Conservation (phyloP, 2,888 invertebrate genomes). For the Phyllotreta cruciferae region DNA sequence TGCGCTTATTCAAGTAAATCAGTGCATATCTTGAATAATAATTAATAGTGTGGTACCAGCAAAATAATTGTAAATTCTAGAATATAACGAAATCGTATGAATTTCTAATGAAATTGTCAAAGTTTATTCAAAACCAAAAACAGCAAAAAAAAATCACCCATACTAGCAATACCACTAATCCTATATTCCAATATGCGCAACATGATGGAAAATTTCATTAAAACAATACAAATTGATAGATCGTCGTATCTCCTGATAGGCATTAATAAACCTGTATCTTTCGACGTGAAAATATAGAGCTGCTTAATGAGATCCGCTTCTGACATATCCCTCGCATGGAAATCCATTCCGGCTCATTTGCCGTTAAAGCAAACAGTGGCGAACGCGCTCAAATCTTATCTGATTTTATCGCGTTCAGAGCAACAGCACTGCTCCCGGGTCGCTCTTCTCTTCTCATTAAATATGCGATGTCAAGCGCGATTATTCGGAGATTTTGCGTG, state of each 20-base stretch:
- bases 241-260: background rate
- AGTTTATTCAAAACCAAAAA: too few species aligned
- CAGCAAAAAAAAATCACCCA: too few species aligned
- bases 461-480: conserved; percentile 13
- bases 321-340: conserved; percentile 5
- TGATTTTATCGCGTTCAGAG: conserved; percentile 2
- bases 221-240: too few species aligned
- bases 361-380: conserved; percentile 12
- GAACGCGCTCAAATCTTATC: conserved; percentile 5
- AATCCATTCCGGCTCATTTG: conserved; percentile 7
- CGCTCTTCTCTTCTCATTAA: background rate
- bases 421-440: background rate
- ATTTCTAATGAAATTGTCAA: too few species aligned
- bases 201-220: too few species aligned
- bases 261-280: conserved; percentile 5
- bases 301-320: conserved; percentile 1
- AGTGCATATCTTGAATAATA: too few species aligned
- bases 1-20: too few species aligned
- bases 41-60: too few species aligned
- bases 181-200: too few species aligned
- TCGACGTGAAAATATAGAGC: conserved; percentile 4
- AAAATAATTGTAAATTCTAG: too few species aligned
- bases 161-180: too few species aligned
- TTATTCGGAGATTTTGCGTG: conserved; percentile 9
- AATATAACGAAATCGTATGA: too few species aligned